phyloP scores from a whole-genome alignment of 2,113 vertebrate genomes.

The Microcebus tavaratra region DNA sequence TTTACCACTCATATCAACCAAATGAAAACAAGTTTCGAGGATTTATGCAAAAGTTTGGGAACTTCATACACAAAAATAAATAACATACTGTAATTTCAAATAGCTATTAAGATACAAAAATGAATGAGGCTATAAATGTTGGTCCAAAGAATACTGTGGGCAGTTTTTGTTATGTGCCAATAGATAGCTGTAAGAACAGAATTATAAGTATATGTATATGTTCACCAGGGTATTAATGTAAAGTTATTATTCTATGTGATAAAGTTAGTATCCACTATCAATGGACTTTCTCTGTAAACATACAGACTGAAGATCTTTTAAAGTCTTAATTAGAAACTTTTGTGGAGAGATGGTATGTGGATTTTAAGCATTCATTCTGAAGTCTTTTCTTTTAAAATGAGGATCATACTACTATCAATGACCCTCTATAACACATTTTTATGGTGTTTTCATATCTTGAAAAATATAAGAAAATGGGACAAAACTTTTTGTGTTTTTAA shows the following conservation, averaged over 20 bases:
- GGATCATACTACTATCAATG: conserved; percentile 39
- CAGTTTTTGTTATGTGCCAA: conserved; percentile 64
- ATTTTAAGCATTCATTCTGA: conserved; percentile 75
- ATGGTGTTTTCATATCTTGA: conserved; percentile 60
- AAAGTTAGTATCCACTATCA: background rate
- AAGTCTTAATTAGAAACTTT: conserved; percentile 51
- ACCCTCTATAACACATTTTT: conserved; percentile 49
- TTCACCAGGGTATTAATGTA: conserved; percentile 20
- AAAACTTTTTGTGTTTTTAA: conserved; percentile 60
- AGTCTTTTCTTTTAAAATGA: conserved; percentile 61
- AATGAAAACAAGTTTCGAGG: conserved; percentile 93
- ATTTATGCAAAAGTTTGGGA: conserved; percentile 93
- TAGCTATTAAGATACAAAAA: conserved; percentile 43
- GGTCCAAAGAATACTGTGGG: conserved; percentile 45
- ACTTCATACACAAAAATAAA: conserved; percentile 92
- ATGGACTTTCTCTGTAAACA: conserved; percentile 57
- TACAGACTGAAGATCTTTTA: conserved; percentile 43
- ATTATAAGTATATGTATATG: conserved; percentile 56
- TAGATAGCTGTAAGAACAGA: conserved; percentile 50
- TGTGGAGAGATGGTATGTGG: conserved; percentile 16
- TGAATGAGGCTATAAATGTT: conserved; percentile 36
- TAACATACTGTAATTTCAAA: conserved; percentile 68
- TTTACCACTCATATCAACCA: conserved; percentile 81
- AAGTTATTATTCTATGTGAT: conserved; percentile 50
- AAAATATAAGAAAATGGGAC: conserved; percentile 42